Evolutionary conservation across 2,797 vertebrate genomes (phyloP), one percentile per base, ranked within the genome.

Genomic region (Epinephelus coioides): DNA sequence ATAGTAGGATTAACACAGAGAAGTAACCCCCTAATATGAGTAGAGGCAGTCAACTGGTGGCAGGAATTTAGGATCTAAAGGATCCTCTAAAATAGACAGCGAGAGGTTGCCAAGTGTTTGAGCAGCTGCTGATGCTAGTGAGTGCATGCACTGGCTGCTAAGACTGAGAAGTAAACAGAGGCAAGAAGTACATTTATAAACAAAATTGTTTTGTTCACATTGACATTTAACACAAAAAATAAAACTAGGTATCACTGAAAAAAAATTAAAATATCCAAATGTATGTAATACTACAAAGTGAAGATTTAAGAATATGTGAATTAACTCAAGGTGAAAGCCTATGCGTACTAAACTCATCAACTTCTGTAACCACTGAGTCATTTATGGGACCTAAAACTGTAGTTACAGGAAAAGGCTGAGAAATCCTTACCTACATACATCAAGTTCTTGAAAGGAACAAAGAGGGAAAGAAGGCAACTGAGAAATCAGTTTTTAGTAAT

Each of bases 61-160:
- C 11, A 51, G 19, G 51, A 60, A 78, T 18, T 51, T 19, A 73
- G 30, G 7, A 55, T 59, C n/a, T 50, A 51, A 64, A 50, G 38
- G 23, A 50, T 53, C 27, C n/a, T 68, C 12, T 60, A 25, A 72
- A 83, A 83, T 80, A 83, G 62, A 78, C 13, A 21, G 40, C 44
- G 27, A 46, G 11, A 54, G 21, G 17, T 55, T 73, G 60, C 1
- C 8, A 63, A 63, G 55, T 34, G 11, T 30, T 43, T 56, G 44
- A 66, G 50, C 65, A 77, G 55, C 50, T 79, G 57, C 13, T 60
- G 61, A 47, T 73, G 19, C 12, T n/a, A n/a, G 3, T 53, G n/a
- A 50, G 53, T 65, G 9, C 34, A 38, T 62, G 67, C 44, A 40
- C n/a, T 57, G 18, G 19, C 8, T 49, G 46, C n/a, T 38, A 27